Base-by-base conservation (phyloP, 2,888 invertebrate species). In the Aphidius colemani region DNA sequence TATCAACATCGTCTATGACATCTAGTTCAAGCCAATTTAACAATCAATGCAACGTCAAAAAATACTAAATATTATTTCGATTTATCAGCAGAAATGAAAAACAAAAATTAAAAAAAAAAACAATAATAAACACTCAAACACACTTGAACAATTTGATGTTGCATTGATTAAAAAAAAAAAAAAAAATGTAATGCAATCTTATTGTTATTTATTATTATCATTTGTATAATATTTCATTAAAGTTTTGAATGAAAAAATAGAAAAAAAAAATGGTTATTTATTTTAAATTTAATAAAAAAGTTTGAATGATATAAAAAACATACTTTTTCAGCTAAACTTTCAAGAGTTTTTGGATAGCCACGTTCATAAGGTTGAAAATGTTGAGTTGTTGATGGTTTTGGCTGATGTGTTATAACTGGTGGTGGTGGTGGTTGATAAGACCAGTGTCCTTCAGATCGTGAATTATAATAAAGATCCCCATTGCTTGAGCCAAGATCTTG, bases 371-470 rank as follows among this genome's bases (percentile, higher is more conserved):
- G 93, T 68, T 93, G 93, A 82, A 94, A 95, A 77, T 94, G 90
- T 70, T 93, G 92, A 63, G 89, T 87, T 67, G 85, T 84, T 13
- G 91, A 88, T 56, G 85, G 83, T 79, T 94, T 93, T 0, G 95
- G 95, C 82, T 95, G 95, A 79, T 95, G 94, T 11, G 95, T 95
- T 70, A 95, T 94, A 11, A 95, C 94, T 7, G 92, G 92, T 7
- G 94, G 85, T 30, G 85, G 94, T 10, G 93, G 93, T 7, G 94
- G 94, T 71, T 92, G 90, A 79, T 92, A 92, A 53, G 82, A 75
- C 82, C 82, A 82, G 61, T 80, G 80, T 18, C 79, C 79, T 66
- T 82, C 82, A 7, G 90, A 89, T 70, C 93, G 85, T 48, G 92
- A 91, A 78, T 93, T 92, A 79, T 93, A 93, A 81, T 93, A 94